Evolutionary conservation across 2,113 vertebrate genomes (phyloP), one percentile per base, ranked within the genome.

Genomic region (Entelurus aequoreus): DNA sequence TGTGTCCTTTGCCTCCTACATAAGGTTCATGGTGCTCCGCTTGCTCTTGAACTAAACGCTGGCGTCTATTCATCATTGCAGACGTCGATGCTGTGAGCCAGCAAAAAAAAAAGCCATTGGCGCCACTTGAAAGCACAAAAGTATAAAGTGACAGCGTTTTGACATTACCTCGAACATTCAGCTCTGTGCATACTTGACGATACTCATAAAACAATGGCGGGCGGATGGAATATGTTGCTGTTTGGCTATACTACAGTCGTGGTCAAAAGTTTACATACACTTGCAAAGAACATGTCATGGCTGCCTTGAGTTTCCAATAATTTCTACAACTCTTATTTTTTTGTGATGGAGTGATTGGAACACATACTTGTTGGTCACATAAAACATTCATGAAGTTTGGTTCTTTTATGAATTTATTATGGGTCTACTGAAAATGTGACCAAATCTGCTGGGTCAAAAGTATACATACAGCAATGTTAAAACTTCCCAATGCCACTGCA

Each of bases 41-140:
- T 38, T 72, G 48, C 51, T 66, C 70, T 74, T 72, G 14, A 75
- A 62, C 3, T 0, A 48, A 37, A 35, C 38, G 48, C 35, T 42
- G 51, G 70, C 53, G 63, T 76, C 78, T 60, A 58, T 70, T 68
- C 79, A 79, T 76, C 64, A 53, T 57, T 16, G 56, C 51, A 47
- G 65, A 65, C 73, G 67, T 67, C 46, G 59, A 59, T 47, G 52
- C 60, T 56, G 50, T 9, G 37, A 47, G 62, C 49, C 44, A 46
- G 42, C 60, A 19, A 57, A 59, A 54, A 50, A 19, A 57, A 59
- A 54, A 50, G 55, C 40, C 54, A 47, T 61, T 19, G 0, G 11
- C 16, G 15, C 46, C 21, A 0, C 12, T 57, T 46, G 38, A 60
- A 47, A 48, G 58, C 12, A 13, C 35, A 12, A 28, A 19, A 19